Evolutionary conservation across 2,888 invertebrate genomes (phyloP).

Genomic region (Pseudoips prasinana): DNA sequence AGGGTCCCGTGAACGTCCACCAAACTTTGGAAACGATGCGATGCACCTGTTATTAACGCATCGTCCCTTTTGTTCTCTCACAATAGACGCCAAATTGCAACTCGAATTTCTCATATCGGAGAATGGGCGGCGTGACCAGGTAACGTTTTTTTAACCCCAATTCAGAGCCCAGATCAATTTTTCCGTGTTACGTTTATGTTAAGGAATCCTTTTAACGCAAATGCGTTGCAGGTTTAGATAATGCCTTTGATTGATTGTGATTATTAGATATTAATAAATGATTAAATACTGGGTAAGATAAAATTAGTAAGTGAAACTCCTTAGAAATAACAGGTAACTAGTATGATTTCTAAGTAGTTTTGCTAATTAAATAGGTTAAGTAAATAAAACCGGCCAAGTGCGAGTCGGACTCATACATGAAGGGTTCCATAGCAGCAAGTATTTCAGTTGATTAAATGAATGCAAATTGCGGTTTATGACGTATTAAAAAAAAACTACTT

Average conservation of each 20-base stretch:
- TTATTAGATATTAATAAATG: too few relatives aligned
- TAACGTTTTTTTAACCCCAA: slow-evolving; percentile 48
- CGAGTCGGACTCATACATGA: too few relatives aligned
- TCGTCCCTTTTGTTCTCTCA: slow-evolving; percentile 72
- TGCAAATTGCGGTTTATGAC: too few relatives aligned
- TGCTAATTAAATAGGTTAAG: too few relatives aligned
- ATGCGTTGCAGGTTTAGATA: neutral
- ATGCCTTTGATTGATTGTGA: neutral
- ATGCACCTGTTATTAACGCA: slow-evolving; percentile 80
- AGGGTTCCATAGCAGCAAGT: too few relatives aligned
- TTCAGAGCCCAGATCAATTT: slow-evolving; percentile 38
- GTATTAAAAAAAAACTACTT: too few relatives aligned
- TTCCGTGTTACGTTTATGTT: slow-evolving; percentile 29
- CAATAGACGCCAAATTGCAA: slow-evolving; percentile 78
- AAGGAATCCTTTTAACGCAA: slow-evolving; percentile 6
- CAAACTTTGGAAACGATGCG: slow-evolving; percentile 67
- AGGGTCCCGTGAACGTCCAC: slow-evolving; percentile 35
- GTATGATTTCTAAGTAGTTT: too few relatives aligned
- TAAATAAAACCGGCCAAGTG: too few relatives aligned
- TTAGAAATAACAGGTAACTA: too few relatives aligned
- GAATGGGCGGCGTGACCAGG: slow-evolving; percentile 56
- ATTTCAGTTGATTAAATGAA: too few relatives aligned
- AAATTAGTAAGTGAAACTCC: too few relatives aligned
- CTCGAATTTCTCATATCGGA: slow-evolving; percentile 68
- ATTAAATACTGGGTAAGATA: too few relatives aligned